A percentile compares a stretch with the other conserved stretches of the same genome.
Evolutionary conservation across 2,113 vertebrate genomes (phyloP).

Genomic region (Pogona vitticeps): DNA sequence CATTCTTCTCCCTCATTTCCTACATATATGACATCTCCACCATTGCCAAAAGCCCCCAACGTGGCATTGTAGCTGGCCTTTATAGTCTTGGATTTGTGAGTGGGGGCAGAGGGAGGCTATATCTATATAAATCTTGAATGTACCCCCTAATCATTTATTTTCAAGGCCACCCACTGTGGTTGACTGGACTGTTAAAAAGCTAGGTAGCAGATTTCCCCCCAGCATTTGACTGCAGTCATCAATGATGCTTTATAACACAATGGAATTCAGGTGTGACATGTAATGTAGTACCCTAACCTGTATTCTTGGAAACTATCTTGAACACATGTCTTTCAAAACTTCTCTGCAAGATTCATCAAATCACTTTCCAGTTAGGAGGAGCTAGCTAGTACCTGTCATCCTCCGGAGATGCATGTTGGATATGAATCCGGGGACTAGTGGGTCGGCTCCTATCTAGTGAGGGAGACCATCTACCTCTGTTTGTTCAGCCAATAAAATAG

Average conservation of each 20-base stretch:
- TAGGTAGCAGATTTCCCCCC: neutral
- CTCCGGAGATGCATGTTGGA: slow-evolving; percentile 96
- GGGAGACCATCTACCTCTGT: slow-evolving; percentile 86
- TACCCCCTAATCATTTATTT: neutral
- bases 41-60: neutral
- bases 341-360: slow-evolving; percentile 58
- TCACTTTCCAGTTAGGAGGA: slow-evolving; percentile 73
- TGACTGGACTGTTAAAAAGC: neutral
- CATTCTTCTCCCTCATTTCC: neutral
- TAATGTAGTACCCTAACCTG: slow-evolving; percentile 37
- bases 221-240: slow-evolving; percentile 18
- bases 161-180: neutral
- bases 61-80: neutral
- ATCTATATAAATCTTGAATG: neutral
- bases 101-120: neutral
- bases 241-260: slow-evolving; percentile 58
- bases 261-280: slow-evolving; percentile 15
- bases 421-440: slow-evolving; percentile 97
- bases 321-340: slow-evolving; percentile 9
- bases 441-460: slow-evolving; percentile 95
- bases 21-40: neutral
- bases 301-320: slow-evolving; percentile 38
- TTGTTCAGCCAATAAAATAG: slow-evolving; percentile 82
- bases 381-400: slow-evolving; percentile 94
- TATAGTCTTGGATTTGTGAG: neutral